Evolutionary conservation across 2,797 vertebrate species (phyloP).

Genomic region (Pempheris klunzingeri): DNA sequence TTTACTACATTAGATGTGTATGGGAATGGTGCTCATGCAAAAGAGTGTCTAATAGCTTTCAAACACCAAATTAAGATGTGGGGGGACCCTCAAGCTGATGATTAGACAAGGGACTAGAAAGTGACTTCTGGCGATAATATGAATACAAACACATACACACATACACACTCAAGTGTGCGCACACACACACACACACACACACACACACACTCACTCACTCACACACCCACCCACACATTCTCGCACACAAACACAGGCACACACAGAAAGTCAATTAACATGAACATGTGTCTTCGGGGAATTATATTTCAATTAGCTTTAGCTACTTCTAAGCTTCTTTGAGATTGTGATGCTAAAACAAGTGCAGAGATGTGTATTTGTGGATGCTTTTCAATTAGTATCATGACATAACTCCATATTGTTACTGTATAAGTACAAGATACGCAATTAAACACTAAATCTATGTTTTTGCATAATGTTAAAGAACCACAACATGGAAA

Average conservation of each 20-base stretch:
- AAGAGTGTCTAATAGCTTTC: slow-evolving; percentile 67
- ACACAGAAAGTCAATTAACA: slow-evolving; percentile 80
- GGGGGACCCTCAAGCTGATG: slow-evolving; percentile 64
- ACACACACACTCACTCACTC: too few species aligned
- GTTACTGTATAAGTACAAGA: slow-evolving; percentile 63
- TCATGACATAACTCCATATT: slow-evolving; percentile 66
- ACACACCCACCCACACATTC: slow-evolving; percentile 18
- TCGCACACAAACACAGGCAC: slow-evolving; percentile 44
- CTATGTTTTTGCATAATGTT: slow-evolving; percentile 38
- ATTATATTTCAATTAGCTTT: slow-evolving; percentile 85
- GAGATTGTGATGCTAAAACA: slow-evolving; percentile 74
- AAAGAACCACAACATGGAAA: slow-evolving; percentile 37
- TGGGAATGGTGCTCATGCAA: slow-evolving; percentile 52
- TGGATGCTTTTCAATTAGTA: slow-evolving; percentile 77
- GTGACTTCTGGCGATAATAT: slow-evolving; percentile 69
- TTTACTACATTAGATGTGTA: slow-evolving; percentile 49
- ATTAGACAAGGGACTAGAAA: slow-evolving; percentile 78
- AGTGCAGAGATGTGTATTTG: slow-evolving; percentile 70
- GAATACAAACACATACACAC: slow-evolving; percentile 56
- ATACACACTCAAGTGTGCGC: slow-evolving; percentile 16
- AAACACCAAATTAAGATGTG: slow-evolving; percentile 74
- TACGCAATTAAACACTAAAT: slow-evolving; percentile 67
- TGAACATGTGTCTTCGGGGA: slow-evolving; percentile 81
- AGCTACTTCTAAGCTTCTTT: slow-evolving; percentile 73
- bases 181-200: slow-evolving; percentile 27